Evolutionary conservation across 2,888 invertebrate genomes (phyloP).

Genomic region (Dyspetes luteomarginatus): DNA sequence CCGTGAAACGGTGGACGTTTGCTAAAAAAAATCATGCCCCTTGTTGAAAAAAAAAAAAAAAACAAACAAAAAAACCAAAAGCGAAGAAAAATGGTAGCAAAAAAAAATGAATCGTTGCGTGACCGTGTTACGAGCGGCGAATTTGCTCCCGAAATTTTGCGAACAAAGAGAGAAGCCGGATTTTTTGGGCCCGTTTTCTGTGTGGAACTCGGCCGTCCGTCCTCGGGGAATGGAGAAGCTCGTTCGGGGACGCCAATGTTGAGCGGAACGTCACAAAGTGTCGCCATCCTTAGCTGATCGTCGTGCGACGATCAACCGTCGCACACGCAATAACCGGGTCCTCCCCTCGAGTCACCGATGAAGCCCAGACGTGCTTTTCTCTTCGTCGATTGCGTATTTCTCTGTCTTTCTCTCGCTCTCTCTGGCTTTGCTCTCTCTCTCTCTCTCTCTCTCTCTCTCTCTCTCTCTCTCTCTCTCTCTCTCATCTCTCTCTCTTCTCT

Average conservation of each 20-base stretch:
- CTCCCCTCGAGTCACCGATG: slow-evolving; percentile 53
- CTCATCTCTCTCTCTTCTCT: too few relatives aligned
- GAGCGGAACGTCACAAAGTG: slow-evolving; percentile 36
- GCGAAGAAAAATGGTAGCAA: neutral
- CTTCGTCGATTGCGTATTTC: neutral
- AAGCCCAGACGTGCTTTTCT: slow-evolving; percentile 6
- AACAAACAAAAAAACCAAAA: slow-evolving; percentile 39
- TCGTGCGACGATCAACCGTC: slow-evolving; percentile 63
- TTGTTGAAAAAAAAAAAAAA: slow-evolving; percentile 40
- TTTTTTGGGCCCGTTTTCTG: slow-evolving; percentile 14
- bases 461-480: neutral
- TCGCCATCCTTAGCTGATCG: slow-evolving; percentile 4
- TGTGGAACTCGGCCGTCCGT: slow-evolving; percentile 35
- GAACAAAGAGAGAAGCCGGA: slow-evolving; percentile 13
- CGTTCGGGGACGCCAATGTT: slow-evolving; percentile 27
- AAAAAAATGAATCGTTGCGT: slow-evolving; percentile 48
- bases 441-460: neutral
- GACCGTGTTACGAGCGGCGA: slow-evolving; percentile 42
- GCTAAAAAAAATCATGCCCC: slow-evolving; percentile 7
- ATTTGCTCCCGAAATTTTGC: slow-evolving; percentile 21
- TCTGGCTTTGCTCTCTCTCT: slow-evolving; percentile 12
- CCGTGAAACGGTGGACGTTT: slow-evolving; percentile 10
- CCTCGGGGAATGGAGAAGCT: slow-evolving; percentile 7
- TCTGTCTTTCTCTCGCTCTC: neutral
- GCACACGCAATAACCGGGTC: slow-evolving; percentile 69